Evolutionary conservation across 2,888 invertebrate genomes (phyloP).

Genomic region (Pterostichus madidus): DNA sequence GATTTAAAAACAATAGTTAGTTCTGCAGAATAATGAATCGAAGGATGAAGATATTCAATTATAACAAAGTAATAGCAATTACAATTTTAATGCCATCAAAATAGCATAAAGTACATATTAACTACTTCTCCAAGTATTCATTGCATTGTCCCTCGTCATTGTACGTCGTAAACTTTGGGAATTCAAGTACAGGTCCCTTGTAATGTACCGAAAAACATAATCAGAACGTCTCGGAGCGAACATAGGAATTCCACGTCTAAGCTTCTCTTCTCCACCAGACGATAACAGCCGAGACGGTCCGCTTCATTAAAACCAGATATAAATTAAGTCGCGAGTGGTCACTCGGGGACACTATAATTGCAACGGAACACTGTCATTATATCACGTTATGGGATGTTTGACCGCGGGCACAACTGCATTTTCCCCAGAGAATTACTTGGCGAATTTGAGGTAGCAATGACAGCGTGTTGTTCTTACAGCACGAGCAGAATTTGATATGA

Average conservation of each 20-base stretch:
- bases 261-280: not conserved
- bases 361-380: slow-evolving; percentile 65
- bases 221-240: slow-evolving; percentile 28
- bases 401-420: slow-evolving; percentile 38
- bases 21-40: not conserved
- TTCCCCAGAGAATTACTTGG: slow-evolving; percentile 9
- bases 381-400: slow-evolving; percentile 66
- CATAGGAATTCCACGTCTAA: slow-evolving; percentile 37
- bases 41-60: slow-evolving; percentile 9
- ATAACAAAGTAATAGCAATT: slow-evolving; percentile 51
- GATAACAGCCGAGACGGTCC: slow-evolving; percentile 31
- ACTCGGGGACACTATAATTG: slow-evolving; percentile 61
- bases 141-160: slow-evolving; percentile 19
- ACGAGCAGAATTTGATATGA: slow-evolving; percentile 22
- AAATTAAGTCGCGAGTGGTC: slow-evolving; percentile 64
- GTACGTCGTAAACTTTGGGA: slow-evolving; percentile 48
- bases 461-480: not conserved
- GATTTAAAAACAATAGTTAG: too few relatives aligned
- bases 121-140: slow-evolving; percentile 18
- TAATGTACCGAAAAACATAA: slow-evolving; percentile 59
- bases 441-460: slow-evolving; percentile 34
- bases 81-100: slow-evolving; percentile 28
- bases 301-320: slow-evolving; percentile 65
- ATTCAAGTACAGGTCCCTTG: slow-evolving; percentile 52
- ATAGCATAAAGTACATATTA: slow-evolving; percentile 30